Evolutionary conservation across 2,888 invertebrate species (phyloP).

Genomic region (Chymomyza procnemis): DNA sequence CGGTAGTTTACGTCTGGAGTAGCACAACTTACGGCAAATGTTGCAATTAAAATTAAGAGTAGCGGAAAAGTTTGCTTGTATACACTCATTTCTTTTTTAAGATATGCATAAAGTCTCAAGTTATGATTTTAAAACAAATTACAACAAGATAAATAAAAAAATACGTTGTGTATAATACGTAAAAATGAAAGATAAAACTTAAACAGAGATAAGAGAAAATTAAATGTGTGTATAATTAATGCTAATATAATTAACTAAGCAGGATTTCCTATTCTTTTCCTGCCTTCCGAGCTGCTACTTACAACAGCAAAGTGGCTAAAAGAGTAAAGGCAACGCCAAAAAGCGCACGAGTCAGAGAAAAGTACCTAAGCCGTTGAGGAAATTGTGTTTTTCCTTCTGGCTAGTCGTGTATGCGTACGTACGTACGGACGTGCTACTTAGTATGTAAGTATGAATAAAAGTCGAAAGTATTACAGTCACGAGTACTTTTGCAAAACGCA

Average conservation of each 20-base stretch:
- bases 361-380: background rate
- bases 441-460: background rate
- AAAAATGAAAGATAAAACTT: background rate
- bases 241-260: background rate
- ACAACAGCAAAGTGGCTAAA: background rate
- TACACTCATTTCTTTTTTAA: too few species aligned
- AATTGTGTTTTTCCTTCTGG: background rate
- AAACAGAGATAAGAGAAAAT: background rate
- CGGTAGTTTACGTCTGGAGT: too few species aligned
- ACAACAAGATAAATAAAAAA: background rate
- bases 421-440: too few species aligned
- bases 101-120: background rate
- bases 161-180: background rate
- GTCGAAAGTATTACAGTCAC: background rate
- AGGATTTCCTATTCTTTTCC: background rate
- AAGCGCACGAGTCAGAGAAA: background rate
- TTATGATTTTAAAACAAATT: background rate
- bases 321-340: background rate
- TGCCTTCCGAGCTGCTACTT: background rate
- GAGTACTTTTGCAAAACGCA: background rate
- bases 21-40: too few species aligned
- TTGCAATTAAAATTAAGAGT: too few species aligned
- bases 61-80: too few species aligned
- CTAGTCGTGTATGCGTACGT: background rate
- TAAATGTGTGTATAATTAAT: background rate